These are phyloP conservation scores for Euproctis similis DNA, from an alignment of 2,888 invertebrate species.

Conservation along the genomic window DNA sequence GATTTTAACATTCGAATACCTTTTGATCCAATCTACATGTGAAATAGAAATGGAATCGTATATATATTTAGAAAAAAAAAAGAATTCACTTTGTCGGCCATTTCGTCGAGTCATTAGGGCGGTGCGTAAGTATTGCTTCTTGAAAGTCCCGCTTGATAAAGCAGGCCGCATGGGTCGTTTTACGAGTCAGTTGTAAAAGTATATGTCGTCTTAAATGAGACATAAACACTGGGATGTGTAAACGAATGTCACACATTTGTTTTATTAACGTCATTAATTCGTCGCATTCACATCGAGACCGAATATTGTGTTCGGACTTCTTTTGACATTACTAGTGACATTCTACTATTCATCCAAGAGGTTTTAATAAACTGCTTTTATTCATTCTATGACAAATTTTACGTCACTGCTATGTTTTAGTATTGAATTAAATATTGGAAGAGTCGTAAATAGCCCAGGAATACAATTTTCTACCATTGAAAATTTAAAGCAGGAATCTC, in stretches of 20 bases:
- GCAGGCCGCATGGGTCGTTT: slow-evolving; percentile 61
- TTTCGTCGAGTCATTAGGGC: slow-evolving; percentile 46
- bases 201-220: slow-evolving; percentile 73
- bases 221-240: slow-evolving; percentile 72
- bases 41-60: slow-evolving; percentile 22
- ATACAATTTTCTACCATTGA: too few relatives aligned
- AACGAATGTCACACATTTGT: slow-evolving; percentile 73
- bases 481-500: too few relatives aligned
- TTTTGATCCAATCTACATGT: slow-evolving; percentile 8
- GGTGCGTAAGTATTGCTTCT: slow-evolving; percentile 44
- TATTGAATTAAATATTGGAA: too few relatives aligned
- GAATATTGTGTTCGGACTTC: too few relatives aligned
- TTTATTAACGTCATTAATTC: slow-evolving; percentile 71
- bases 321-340: too few relatives aligned
- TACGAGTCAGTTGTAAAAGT: slow-evolving; percentile 65
- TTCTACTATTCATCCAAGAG: too few relatives aligned
- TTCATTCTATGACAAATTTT: too few relatives aligned
- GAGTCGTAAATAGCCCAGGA: too few relatives aligned
- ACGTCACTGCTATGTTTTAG: too few relatives aligned
- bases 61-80: too few relatives aligned
- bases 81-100: slow-evolving; percentile 43
- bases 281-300: slow-evolving; percentile 57
- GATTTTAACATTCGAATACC: slow-evolving; percentile 14
- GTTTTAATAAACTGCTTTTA: too few relatives aligned
- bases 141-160: slow-evolving; percentile 45